phyloP scores from a whole-genome alignment of 2,113 vertebrate genomes.

The Athene cunicularia region DNA sequence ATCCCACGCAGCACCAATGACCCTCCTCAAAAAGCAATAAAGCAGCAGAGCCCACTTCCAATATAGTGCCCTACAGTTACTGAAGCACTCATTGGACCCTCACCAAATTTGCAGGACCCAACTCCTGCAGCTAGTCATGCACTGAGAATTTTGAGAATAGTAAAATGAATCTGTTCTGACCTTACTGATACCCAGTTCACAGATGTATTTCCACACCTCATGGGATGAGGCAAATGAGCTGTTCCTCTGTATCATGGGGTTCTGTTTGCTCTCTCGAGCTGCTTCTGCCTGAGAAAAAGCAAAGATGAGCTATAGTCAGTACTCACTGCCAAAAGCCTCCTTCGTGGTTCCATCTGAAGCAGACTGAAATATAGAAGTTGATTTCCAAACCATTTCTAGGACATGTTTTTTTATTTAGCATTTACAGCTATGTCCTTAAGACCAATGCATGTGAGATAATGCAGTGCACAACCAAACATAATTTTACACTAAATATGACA shows the following conservation, averaged over 20 bases:
- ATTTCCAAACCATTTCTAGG: not conserved
- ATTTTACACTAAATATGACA: not conserved
- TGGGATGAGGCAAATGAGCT: conserved; percentile 96
- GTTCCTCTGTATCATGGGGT: conserved; percentile 96
- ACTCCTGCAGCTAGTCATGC: not conserved
- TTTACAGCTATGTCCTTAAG: not conserved
- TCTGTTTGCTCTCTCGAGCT: conserved; percentile 93
- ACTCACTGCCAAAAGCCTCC: not conserved
- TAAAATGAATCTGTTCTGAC: conserved; percentile 51
- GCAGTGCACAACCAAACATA: not conserved
- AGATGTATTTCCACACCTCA: conserved; percentile 98
- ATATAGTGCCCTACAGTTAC: not conserved
- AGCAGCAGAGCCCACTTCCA: not conserved
- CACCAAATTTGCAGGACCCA: not conserved
- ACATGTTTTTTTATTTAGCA: not conserved
- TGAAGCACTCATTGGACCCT: not conserved
- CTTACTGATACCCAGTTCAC: conserved; percentile 95
- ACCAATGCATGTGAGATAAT: not conserved
- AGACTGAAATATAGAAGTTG: not conserved
- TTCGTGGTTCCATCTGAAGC: not conserved
- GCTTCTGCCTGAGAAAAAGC: conserved; percentile 81
- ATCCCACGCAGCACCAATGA: not conserved
- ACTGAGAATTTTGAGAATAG: not conserved
- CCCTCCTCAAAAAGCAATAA: not conserved
- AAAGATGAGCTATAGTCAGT: not conserved